phyloP scores from a whole-genome alignment of 1,140 invertebrate species.

The Drosophila tsacasi region DNA sequence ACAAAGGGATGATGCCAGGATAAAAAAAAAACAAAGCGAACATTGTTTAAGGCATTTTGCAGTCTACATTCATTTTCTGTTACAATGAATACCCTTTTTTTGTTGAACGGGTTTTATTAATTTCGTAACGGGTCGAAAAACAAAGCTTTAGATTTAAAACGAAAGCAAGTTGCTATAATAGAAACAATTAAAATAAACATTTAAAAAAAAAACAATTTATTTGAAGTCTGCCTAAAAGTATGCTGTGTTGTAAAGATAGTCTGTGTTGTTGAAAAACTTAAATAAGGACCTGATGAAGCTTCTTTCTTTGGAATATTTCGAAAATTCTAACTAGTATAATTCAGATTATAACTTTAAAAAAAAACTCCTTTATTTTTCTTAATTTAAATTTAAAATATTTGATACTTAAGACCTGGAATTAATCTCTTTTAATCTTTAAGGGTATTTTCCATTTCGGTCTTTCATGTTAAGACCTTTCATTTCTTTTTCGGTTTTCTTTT shows the following conservation, averaged over 20 bases:
- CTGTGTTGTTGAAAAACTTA: too few relatives aligned
- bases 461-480: background rate
- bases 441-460: background rate
- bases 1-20: conserved; percentile 43
- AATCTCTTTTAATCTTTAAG: background rate
- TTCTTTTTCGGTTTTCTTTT: conserved; percentile 31
- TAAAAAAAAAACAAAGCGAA: conserved; percentile 43
- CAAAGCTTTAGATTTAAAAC: background rate
- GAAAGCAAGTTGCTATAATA: too few relatives aligned
- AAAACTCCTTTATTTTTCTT: background rate
- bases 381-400: background rate
- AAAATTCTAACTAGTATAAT: too few relatives aligned
- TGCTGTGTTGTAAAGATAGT: too few relatives aligned
- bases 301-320: too few relatives aligned
- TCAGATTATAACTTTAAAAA: background rate
- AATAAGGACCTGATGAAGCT: too few relatives aligned
- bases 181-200: too few relatives aligned
- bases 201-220: too few relatives aligned
- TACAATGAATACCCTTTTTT: conserved; percentile 3
- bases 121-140: background rate
- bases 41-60: conserved; percentile 41
- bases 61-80: conserved; percentile 2
- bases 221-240: too few relatives aligned
- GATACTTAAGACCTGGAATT: background rate
- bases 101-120: background rate